phyloP scores from a whole-genome alignment of 92 coral and sea anemone species.

The Epizoanthus ramosus region DNA sequence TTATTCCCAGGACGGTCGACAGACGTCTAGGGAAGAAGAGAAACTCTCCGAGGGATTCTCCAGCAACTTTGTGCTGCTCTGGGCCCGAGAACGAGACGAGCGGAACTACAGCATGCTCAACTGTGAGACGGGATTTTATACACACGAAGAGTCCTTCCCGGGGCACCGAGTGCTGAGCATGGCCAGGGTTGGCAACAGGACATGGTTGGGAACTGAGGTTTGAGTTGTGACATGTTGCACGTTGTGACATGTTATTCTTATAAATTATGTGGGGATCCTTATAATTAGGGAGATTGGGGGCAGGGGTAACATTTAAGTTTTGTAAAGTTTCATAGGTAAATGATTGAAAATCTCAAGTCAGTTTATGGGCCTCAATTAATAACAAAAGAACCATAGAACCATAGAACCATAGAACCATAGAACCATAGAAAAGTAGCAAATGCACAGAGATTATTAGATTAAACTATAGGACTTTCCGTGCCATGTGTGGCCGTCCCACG shows the following conservation, averaged over 20 bases:
- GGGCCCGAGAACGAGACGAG: slow-evolving; percentile 88
- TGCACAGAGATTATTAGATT: too few relatives aligned
- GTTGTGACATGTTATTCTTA: too few relatives aligned
- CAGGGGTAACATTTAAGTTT: not conserved
- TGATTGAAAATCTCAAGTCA: not conserved
- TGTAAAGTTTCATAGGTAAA: not conserved
- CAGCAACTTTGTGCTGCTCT: slow-evolving; percentile 72
- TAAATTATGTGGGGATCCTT: slow-evolving; percentile 5
- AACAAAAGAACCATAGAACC: too few relatives aligned
- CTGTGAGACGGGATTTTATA: slow-evolving; percentile 86
- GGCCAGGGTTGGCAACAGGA: slow-evolving; percentile 86
- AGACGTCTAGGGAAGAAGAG: slow-evolving; percentile 12
- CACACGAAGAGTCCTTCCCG: slow-evolving; percentile 72
- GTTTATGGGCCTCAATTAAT: too few relatives aligned
- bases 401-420: too few relatives aligned
- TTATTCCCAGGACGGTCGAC: slow-evolving; percentile 12
- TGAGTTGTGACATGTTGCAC: not conserved
- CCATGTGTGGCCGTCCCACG: too few relatives aligned
- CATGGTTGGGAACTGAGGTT: slow-evolving; percentile 99
- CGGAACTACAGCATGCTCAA: slow-evolving; percentile 87
- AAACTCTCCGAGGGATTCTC: slow-evolving; percentile 42
- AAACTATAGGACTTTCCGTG: too few relatives aligned
- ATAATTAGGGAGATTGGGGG: not conserved
- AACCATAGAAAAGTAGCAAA: too few relatives aligned
- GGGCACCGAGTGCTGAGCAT: slow-evolving; percentile 93